Base-by-base conservation (phyloP, 1,140 invertebrate genomes). In the Drosophila mojavensis region DNA sequence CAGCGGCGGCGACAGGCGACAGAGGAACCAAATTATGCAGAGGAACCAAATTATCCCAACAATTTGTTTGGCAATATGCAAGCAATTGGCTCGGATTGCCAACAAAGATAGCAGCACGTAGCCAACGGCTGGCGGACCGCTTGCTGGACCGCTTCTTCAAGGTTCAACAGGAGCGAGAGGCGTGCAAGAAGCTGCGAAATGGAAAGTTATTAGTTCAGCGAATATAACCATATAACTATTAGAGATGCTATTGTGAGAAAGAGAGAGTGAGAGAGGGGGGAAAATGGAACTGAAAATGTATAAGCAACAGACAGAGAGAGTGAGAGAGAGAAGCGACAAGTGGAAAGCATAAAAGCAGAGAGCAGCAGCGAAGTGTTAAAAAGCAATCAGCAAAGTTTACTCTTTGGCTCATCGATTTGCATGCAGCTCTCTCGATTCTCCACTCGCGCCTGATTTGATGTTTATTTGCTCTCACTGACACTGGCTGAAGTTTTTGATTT, bases 31-130 rank as follows among this genome's bases (percentile, higher is more conserved):
- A 39, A 48, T 36, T 20, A 13, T n/a, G 54, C 55, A 58, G 0
- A 45, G 17, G 6, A 51, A 20, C 11, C 47, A 62, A 69, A 63
- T 61, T 54, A 53, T 33, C 36, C 28, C 24, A 33, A 36, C 28
- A 33, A 61, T 50, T 53, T 51, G 56, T 67, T 45, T 67, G 26
- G 26, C 47, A 24, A 68, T 61, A 53, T 11, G 15, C 65, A 61
- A 61, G 39, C 26, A 68, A 68, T 68, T 51, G 33, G 45, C 11
- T 24, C 6, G 4, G 20, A 41, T 41, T 51, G 47, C 33, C 17
- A 3, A 6, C 33, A 41, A 5, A 36, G 17, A 20, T 39, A 41
- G 10, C 17, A 20, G 54, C 36, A 41, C 54, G 17, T 26, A 9
- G 13, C 3, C 36, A n/a, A 26, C 36, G 54, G 41, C n/a, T 41